phyloP scores from a whole-genome alignment of 2,797 vertebrate species.

The Gila robusta region DNA sequence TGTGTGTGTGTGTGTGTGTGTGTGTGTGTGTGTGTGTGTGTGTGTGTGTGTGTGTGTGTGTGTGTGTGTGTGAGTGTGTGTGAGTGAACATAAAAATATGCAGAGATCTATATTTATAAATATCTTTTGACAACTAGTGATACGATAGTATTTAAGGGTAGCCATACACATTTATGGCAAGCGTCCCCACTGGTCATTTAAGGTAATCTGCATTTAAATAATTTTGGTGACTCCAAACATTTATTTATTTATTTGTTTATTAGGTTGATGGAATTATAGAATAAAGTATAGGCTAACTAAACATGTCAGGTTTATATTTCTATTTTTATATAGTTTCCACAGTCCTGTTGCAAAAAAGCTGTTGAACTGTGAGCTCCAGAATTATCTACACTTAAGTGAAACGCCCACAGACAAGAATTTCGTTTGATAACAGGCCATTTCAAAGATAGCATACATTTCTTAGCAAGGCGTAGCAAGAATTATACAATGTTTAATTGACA shows the following conservation, averaged over 20 bases:
- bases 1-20: too few species aligned
- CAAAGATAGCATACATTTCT: background rate
- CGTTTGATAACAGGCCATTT: slow-evolving; percentile 19
- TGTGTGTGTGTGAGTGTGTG: too few species aligned
- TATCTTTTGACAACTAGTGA: too few species aligned
- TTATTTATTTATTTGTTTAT: background rate
- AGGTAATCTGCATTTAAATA: background rate
- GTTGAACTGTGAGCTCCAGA: background rate
- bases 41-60: too few species aligned
- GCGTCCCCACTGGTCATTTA: background rate
- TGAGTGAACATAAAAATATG: too few species aligned
- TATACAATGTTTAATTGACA: background rate
- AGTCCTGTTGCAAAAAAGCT: background rate
- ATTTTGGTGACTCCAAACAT: background rate
- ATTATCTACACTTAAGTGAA: background rate
- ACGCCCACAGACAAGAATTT: background rate
- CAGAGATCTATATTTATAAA: too few species aligned
- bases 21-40: too few species aligned
- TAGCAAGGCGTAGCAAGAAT: background rate
- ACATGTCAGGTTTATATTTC: background rate
- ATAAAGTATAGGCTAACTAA: background rate
- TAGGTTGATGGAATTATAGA: background rate
- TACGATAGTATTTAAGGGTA: too few species aligned
- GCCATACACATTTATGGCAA: too few species aligned
- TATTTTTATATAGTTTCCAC: background rate